Conservation (phyloP, 2,797 vertebrate species). For the Lemur catta region DNA sequence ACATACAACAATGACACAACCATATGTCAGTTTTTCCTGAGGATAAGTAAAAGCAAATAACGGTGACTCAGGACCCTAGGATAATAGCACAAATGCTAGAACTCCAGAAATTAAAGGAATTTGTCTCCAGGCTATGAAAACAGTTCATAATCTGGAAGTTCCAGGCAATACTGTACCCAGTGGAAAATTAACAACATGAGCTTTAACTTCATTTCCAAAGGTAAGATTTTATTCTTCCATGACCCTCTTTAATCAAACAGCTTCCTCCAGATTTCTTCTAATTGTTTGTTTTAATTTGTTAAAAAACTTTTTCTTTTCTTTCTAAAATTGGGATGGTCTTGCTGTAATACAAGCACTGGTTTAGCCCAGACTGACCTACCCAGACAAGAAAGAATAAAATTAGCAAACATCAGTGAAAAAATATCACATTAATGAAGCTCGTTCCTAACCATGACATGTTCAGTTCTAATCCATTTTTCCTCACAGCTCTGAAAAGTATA, state of each 20-base stretch:
- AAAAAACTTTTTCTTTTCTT: background rate
- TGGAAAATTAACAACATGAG: background rate
- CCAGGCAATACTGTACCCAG: background rate
- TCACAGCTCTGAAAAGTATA: background rate
- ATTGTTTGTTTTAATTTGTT: slow-evolving; percentile 1
- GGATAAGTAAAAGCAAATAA: slow-evolving; percentile 22
- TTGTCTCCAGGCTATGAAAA: background rate
- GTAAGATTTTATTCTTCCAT: slow-evolving; percentile 28
- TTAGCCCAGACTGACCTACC: background rate
- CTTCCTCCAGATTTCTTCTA: background rate
- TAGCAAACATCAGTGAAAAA: background rate
- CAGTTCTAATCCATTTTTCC: background rate
- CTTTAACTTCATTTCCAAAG: background rate
- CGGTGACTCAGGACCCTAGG: background rate
- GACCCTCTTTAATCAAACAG: background rate
- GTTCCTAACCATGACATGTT: background rate
- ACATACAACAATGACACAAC: background rate
- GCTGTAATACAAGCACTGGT: background rate
- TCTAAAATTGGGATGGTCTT: background rate
- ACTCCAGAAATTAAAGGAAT: background rate
- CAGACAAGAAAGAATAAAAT: background rate
- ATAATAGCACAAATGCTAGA: background rate
- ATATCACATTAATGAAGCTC: background rate
- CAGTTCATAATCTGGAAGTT: background rate
- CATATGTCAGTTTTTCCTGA: slow-evolving; percentile 7